Base-by-base conservation (phyloP, 2,113 vertebrate species). In the Apus apus region DNA sequence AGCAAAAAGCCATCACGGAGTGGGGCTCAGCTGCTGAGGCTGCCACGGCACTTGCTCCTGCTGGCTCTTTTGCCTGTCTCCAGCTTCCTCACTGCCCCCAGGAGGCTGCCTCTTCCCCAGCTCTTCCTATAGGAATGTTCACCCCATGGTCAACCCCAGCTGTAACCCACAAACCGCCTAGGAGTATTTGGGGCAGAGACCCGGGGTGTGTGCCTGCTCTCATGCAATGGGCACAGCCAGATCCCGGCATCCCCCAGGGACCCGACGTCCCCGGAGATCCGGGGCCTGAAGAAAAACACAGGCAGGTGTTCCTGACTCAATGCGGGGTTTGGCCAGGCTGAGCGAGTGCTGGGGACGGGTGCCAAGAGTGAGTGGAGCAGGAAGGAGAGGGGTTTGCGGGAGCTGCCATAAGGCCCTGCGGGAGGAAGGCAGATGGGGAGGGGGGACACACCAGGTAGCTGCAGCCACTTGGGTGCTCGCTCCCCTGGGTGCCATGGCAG, bases 261-360 rank as follows among this genome's bases (percentile, higher is more conserved):
- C 61, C 86, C 6, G 2, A 22, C 0, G 13, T 92, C 85, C 71
- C 84, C 2, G 0, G 87, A 90, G 90, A 96, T 91, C 82, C 1
- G 2, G 25, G 90, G 73, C 88, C 91, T 82, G 73, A 68, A 89
- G 93, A 92, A 97, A 97, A 96, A 97, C 91, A 96, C 14, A 1
- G 95, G 80, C 84, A 94, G 91, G 93, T 95, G 93, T 96, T 93
- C 66, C 95, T 97, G 94, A 96, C 95, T 97, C 94, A 96, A 90
- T 0, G 1, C 19, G 0, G 85, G 90, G 85, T 84, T 93, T 94
- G 89, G 94, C 91, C 95, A 91, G 73, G 91, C 94, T 93, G 93
- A 81, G 89, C 3, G 0, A 95, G 70, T 45, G 70, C 60, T 0
- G 5, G 73, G 80, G 87, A 89, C 1, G 13, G 57, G 81, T 89